Base-by-base conservation (phyloP, 92 coral and sea anemone species). In the Isaurus tuberculatus region DNA sequence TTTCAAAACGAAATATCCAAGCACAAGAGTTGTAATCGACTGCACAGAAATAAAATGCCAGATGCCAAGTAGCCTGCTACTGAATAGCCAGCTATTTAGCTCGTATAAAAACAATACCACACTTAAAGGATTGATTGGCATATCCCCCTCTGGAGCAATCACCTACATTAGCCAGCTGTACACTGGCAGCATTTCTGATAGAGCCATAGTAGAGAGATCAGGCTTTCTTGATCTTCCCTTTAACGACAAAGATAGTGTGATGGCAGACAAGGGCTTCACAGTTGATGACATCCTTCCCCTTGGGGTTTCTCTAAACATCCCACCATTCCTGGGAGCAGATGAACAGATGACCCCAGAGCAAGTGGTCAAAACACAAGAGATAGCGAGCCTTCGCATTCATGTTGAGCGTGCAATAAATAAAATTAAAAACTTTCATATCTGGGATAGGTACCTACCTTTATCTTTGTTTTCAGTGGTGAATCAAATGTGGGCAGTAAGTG, bases 1-100 rank as follows among this genome's bases (percentile, higher is more conserved):
- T 86, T 79, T 86, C 28, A 86, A 84, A 42, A 25, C 17, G 42
- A 84, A 84, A 61, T 65, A 79, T 68, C 79, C 89, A 43, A 68
- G 48, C 16, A 79, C 86, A 37, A 40, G 88, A 17, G 88, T 79
- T 37, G 19, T 86, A 23, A 51, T 79, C 51, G 86, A 86, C 60
- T 70, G 58, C 34, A 83, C 86, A 2, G 70, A 83, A 49, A 15
- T 83, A 51, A 83, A 83, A 17, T 86, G 89, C 79, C 71, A 79
- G 34, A 73, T 84, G 84, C 72, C 81, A 4, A 73, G 83, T 34
- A 75, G 84, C 72, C 29, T 74, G n/a, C 74, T 72, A 27, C 32
- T 84, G 32, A 80, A 80, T 34, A 80, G 74, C 40, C 36, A 27
- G 42, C 43, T 73, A 17, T 73, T 73, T 32, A 73, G 79, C 79